Percentiles rank a stretch among this genome's conserved stretches.
These are phyloP conservation scores for Enteromius afrohamiltoni DNA, from an alignment of 2,797 vertebrate genomes.

Conservation along the genomic window DNA sequence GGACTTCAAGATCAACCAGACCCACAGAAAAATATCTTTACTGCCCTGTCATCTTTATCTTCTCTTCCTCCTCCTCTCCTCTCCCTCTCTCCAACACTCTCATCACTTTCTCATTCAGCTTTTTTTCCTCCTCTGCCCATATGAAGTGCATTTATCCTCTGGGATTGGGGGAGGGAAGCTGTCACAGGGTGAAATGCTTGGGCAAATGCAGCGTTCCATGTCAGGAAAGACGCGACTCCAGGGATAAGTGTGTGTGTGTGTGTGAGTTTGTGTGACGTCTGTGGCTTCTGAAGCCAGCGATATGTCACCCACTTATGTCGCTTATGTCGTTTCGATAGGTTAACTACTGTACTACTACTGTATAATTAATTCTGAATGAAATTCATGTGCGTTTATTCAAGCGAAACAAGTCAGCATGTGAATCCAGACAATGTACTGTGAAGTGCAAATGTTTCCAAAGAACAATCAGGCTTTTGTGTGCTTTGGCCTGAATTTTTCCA, in stretches of 20 bases:
- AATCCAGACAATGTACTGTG: not conserved
- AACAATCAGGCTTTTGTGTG: constrained; percentile 11
- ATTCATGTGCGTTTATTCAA: constrained; percentile 9
- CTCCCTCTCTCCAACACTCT: not conserved
- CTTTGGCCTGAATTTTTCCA: constrained; percentile 37
- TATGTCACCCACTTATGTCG: not conserved
- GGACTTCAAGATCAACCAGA: not conserved
- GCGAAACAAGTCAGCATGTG: not conserved
- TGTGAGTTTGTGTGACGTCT: constrained; percentile 5
- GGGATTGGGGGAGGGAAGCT: constrained; percentile 12
- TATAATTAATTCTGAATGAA: constrained; percentile 37
- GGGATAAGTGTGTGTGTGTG: not conserved
- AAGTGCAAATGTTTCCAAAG: constrained; percentile 18
- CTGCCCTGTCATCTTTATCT: constrained; percentile 10
- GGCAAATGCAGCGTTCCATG: constrained; percentile 1
- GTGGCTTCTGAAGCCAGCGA: not conserved
- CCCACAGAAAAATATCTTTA: not conserved
- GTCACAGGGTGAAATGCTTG: constrained; percentile 31
- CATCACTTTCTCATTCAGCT: not conserved
- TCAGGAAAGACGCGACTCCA: not conserved
- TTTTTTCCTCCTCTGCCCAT: constrained; percentile 9
- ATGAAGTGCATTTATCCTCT: constrained; percentile 18
- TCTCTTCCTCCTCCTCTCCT: constrained; percentile 24
- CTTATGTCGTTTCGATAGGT: not conserved
- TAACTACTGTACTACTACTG: not conserved